Evolutionary conservation across 2,113 vertebrate genomes (phyloP), one percentile per base, ranked within the genome.

Genomic region (Halichoerus grypus): DNA sequence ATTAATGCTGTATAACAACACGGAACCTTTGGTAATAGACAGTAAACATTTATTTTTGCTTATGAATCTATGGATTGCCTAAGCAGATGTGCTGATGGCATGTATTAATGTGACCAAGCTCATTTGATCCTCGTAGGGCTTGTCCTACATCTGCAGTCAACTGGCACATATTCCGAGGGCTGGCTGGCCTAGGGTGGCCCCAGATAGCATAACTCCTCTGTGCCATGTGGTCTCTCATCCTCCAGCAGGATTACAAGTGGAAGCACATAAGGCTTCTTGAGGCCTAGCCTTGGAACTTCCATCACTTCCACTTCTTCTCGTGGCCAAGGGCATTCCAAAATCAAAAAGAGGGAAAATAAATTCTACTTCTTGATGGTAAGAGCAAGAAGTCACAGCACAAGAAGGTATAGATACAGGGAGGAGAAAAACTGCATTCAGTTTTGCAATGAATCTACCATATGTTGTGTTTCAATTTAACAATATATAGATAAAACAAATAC

Each of bases 31-130:
- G 49, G 12, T 80, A 59, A 81, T 76, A 33, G 9, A 79, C 12
- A 53, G 2, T 85, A 80, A 91, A 90, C 26, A 53, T 55, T 80
- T 82, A 15, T 79, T 97, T 96, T 89, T 95, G 65, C 61, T 86
- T 19, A 67, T 55, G 33, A 49, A 49, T 92, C 53, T 61, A 4
- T 88, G 31, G 4, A 7, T 92, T 88, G 46, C 28, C 31, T 57
- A 26, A 94, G 28, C 26, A 94, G 28, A n/a, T 92, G 4, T 72
- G 19, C 36, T 97, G 36, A 31, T 94, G 3, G 13, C 10, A 76
- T 39, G 69, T 21, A 65, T 53, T 86, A 33, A 76, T 77, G n/a
- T 77, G 22, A 2, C 84, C 80, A 84, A 36, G 39, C 79, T 76
- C 8, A 59, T 11, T 42, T 85, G 14, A 90, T 83, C 36, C 65